phyloP scores from a whole-genome alignment of 2,113 vertebrate genomes.

The Colius striatus region DNA sequence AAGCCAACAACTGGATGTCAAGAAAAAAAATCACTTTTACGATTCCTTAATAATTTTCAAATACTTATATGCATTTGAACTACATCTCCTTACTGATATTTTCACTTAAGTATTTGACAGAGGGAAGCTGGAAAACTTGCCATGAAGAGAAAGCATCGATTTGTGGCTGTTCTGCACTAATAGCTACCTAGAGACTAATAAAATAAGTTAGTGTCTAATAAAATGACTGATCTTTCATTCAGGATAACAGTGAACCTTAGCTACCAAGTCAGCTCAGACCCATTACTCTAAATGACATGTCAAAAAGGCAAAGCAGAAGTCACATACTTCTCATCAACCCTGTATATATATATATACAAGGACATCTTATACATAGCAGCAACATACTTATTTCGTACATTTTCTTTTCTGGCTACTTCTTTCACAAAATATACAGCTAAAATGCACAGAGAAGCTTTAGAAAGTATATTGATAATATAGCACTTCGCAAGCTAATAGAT shows the following conservation, averaged over 20 bases:
- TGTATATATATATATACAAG: background rate
- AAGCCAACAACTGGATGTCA: background rate
- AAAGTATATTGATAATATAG: background rate
- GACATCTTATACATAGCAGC: background rate
- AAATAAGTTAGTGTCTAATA: constrained; percentile 54
- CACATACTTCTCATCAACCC: background rate
- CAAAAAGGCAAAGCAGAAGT: background rate
- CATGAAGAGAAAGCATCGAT: constrained; percentile 28
- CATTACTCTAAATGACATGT: constrained; percentile 29
- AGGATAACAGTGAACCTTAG: constrained; percentile 47
- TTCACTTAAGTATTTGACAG: constrained; percentile 15
- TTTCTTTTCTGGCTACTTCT: background rate
- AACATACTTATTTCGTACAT: background rate
- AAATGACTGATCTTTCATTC: constrained; percentile 56
- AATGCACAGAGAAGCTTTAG: background rate
- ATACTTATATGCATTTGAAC: background rate
- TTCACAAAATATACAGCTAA: background rate
- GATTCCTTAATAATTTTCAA: background rate
- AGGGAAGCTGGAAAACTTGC: background rate
- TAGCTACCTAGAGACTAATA: constrained; percentile 55
- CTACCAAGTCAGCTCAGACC: background rate
- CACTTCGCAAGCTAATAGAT: background rate
- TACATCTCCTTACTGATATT: background rate
- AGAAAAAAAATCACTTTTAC: background rate
- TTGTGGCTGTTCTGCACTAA: constrained; percentile 34